Evolutionary conservation across 2,797 vertebrate genomes (phyloP), one percentile per base, ranked within the genome.

Genomic region (Rhinogobio ventralis): DNA sequence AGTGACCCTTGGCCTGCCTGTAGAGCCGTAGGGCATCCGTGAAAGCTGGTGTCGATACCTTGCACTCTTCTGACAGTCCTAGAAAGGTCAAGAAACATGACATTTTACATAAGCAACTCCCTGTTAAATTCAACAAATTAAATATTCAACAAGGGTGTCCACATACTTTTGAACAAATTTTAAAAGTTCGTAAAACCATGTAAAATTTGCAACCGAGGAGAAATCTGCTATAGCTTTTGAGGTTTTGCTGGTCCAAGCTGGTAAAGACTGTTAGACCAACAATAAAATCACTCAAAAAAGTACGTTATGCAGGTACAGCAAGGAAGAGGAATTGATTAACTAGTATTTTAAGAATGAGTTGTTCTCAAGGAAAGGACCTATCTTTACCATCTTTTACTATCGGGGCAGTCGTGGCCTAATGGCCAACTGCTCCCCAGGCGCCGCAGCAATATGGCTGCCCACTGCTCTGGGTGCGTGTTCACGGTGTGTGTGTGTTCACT

Each of bases 21-120:
- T 97, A 94, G 85, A 96, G 96, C 72, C 98, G 95, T 78, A 99
- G 91, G 0, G 97, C 91, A 0, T 97, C 96, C 0, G 96, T 98
- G 93, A 99, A 99, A 0, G 98, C 97, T 0, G 97, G 97, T 0
- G 96, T 97, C 90, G 97, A 94, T 77, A 99, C 96, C 1, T 91
- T 95, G 89, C 92, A 93, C 39, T 98, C 95, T 91, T 99, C 98
- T 0, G 97, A 91, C 83, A 99, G 96, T 83, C 96, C 98, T 99
- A 93, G 80, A 75, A 46, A 84, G 73, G 69, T 64, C 79, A 86
- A 62, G 71, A 87, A 67, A 89, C 53, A 89, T 80, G 64, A 79
- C 2, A 69, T 42, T 53, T 78, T 39, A 30, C 13, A 79, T 5
- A 33, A 60, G 5, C 67, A 69, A 45, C 36, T n/a, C 10, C 9